Evolutionary conservation across 2,113 vertebrate species (phyloP), one percentile per base, ranked within the genome.

Genomic region (Scomber japonicus): DNA sequence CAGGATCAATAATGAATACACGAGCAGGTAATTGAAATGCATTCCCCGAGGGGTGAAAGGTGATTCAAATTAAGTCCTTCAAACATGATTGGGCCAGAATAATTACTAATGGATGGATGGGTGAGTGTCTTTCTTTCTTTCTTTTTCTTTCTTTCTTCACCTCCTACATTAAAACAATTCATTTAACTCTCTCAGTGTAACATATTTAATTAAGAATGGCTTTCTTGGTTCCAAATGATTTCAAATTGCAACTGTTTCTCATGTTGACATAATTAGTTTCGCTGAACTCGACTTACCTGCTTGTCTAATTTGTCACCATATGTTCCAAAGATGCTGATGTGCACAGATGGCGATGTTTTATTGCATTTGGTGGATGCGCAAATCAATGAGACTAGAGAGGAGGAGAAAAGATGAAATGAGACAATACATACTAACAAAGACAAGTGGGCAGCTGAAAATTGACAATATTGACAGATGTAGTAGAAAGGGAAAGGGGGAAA

Each of bases 1-100:
- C 19, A 11, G 19, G 64, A 88, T 88, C 85, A 71, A 85, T 88
- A 78, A 75, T 65, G 78, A 84, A 71, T 61, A 75, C 57, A 77
- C 48, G 53, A 79, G 68, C 1, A n/a, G 57, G 49, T 74, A 57
- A 83, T 83, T 83, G 35, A 79, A 78, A 84, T 24, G 69, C 67
- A 46, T 84, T 75, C 64, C 44, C 51, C 3, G 1, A 35, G 67
- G 65, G 16, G 10, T 3, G 2, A 51, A 70, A 54, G 65, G 78
- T 75, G 60, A 66, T 77, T 67, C 50, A 78, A 75, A 86, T 56
- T 14, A 80, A 74, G 50, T 17, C 67, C 11, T 66, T 57, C n/a
- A 17, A 27, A 77, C 44, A 11, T 44, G 62, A 74, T 57, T 72
- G 66, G 71, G 54, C 6, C 15, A 11, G 48, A 78, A 82, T 84